A percentile compares a stretch with the other conserved stretches of the same genome.
Conservation (phyloP, 1,140 invertebrate genomes). For the Cataglyphis hispanica region DNA sequence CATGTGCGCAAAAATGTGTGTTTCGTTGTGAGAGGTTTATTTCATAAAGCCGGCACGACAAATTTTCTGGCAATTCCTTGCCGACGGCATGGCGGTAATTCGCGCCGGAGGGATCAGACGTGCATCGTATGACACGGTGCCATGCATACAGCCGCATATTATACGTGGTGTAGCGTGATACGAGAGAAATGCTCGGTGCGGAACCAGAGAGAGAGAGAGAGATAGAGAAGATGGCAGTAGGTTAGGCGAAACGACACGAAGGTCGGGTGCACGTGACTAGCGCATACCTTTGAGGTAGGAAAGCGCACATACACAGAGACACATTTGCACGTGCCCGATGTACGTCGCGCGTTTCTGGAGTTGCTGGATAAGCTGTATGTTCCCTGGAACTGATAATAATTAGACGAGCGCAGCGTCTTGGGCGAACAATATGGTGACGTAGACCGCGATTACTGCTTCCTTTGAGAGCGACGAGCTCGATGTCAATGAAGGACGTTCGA, state of each 20-base stretch:
- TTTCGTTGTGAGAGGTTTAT: not conserved
- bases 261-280: constrained; percentile 51
- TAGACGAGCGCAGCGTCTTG: constrained; percentile 41
- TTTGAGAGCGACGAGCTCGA: constrained; percentile 46
- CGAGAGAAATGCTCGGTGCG: constrained; percentile 48
- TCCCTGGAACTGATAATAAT: constrained; percentile 63
- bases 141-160: constrained; percentile 51
- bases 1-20: not conserved
- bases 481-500: constrained; percentile 13
- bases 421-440: constrained; percentile 52
- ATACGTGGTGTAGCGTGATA: constrained; percentile 52
- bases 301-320: not conserved
- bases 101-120: constrained; percentile 56
- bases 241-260: constrained; percentile 42
- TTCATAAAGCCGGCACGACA: constrained; percentile 42
- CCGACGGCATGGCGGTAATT: constrained; percentile 46
- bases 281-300: constrained; percentile 25
- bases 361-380: constrained; percentile 52
- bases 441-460: constrained; percentile 53
- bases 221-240: constrained; percentile 7
- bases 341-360: constrained; percentile 43
- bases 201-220: constrained; percentile 26
- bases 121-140: constrained; percentile 49
- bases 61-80: constrained; percentile 60
- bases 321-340: constrained; percentile 26